Evolutionary conservation across 1,140 invertebrate species (phyloP), one percentile per base, ranked within the genome.

Genomic region (Campoletis sonorensis): DNA sequence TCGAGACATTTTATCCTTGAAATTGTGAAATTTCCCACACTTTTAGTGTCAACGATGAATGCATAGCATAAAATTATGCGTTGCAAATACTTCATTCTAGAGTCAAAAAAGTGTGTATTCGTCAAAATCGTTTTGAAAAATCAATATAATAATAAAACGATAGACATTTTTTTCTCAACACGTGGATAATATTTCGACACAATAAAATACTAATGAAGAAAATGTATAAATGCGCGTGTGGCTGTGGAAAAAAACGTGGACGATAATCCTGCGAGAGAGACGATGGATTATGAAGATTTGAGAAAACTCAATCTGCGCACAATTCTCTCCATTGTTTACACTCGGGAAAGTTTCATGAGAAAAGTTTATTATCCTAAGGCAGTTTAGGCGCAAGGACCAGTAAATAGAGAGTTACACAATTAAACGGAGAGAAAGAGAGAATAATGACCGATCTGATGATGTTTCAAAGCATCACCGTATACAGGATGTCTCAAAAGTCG

Each of bases 291-390:
- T 64, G 15, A 64, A 64, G 61, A 64, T 13, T 26, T 15, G 23
- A 64, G 61, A 7, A 64, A 64, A 64, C 61, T 64, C 21, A 64
- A 64, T 64, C 61, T 64, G 61, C 61, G 61, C 61, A 64, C 61
- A 64, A 64, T 64, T 64, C 61, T 10, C 61, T 64, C 61, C 21
- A 64, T 64, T 64, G 61, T 64, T 7, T 15, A 23, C n/a, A 64
- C 61, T 1, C 61, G 21, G 21, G 61, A 64, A 64, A 64, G 10
- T 64, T 64, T 64, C 61, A 64, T 64, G 23, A 23, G 61, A 64
- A 64, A 26, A 64, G 61, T 64, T 64, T 64, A 64, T 64, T 64
- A 23, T 64, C 23, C 5, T 23, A 23, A 26, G 8, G 23, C 23
- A 23, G 11, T 21, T 21, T 54, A 54, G 51, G 51, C 61, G 51